Evolutionary conservation across 2,888 invertebrate species (phyloP).

Genomic region (Selenia dentaria): DNA sequence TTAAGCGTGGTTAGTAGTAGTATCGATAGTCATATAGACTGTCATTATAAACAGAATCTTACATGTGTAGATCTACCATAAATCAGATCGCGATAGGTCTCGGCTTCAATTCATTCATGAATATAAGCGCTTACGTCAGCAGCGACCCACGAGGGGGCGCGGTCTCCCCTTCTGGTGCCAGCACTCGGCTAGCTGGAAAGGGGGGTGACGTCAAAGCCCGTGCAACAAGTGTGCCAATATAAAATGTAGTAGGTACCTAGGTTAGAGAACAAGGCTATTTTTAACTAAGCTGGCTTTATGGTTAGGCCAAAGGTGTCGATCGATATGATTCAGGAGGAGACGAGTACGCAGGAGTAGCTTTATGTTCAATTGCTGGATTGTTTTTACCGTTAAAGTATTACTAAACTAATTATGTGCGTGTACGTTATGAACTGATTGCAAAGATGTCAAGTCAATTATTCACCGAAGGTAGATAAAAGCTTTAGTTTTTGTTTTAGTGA

Average conservation of each 20-base stretch:
- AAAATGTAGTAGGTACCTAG: slow-evolving; percentile 61
- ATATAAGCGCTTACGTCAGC: slow-evolving; percentile 74
- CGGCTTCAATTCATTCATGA: slow-evolving; percentile 76
- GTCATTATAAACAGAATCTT: neutral
- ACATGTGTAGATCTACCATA: slow-evolving; percentile 26
- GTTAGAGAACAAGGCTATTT: slow-evolving; percentile 65
- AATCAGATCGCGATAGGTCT: slow-evolving; percentile 50
- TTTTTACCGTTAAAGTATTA: no score
- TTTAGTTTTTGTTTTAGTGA: no score
- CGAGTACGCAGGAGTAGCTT: neutral
- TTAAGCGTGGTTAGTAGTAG: slow-evolving; percentile 2
- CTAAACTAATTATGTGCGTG: no score
- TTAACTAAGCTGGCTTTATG: slow-evolving; percentile 44
- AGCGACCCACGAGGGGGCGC: slow-evolving; percentile 61
- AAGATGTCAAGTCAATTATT: no score
- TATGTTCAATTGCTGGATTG: neutral
- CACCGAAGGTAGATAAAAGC: no score
- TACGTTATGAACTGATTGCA: no score
- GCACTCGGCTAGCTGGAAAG: slow-evolving; percentile 50
- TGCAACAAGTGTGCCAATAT: slow-evolving; percentile 77
- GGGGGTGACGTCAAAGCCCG: slow-evolving; percentile 73
- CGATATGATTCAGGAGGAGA: slow-evolving; percentile 16
- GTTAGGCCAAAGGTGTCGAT: slow-evolving; percentile 11
- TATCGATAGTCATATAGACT: slow-evolving; percentile 19
- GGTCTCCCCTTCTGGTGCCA: slow-evolving; percentile 46